Evolutionary conservation across 2,113 vertebrate genomes (phyloP), one percentile per base, ranked within the genome.

Genomic region (Tichodroma muraria): DNA sequence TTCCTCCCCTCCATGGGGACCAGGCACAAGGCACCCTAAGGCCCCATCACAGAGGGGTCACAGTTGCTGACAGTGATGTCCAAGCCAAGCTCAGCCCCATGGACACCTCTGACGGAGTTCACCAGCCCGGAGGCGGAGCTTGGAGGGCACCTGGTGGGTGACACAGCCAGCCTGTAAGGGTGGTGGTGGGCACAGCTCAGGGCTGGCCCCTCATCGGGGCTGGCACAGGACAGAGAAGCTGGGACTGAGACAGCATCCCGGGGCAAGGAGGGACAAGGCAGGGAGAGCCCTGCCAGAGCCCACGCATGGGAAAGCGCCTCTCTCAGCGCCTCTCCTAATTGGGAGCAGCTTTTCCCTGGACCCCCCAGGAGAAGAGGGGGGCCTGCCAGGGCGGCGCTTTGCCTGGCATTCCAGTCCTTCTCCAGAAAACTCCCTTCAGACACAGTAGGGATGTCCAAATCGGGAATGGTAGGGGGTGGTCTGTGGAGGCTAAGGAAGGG

Each of bases 361-460:
- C 93, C 89, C 95, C 73, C 89, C 93, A 93, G 95, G 75, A 96
- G 96, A 81, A 87, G 87, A 84, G n/a, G 71, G 78, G 91, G 31
- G 87, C 84, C 54, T 80, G 71, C 31, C 81, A 85, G 38, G 37
- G 71, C 9, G 35, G 6, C 4, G 6, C 50, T 81, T 86, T 33
- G 73, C 65, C 50, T 76, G 63, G 37, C 57, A 83, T 57, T 94
- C 35, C 64, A 80, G 38, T 23, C 31, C 53, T 80, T 57, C 83
- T 70, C 68, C 73, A 64, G 49, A 81, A 75, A 84, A 35, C 31
- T 40, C 18, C 16, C 20, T 14, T 53, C 19, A 21, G 38, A 45
- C 35, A 24, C 17, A 76, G 10, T 1, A 31, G 9, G 16, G 6
- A 3, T 25, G n/a, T 40, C 52, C 38, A 30, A 56, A 70, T 24